Evolutionary conservation across 2,113 vertebrate genomes (phyloP), one percentile per base, ranked within the genome.

Genomic region (Dipodomys stephensi): DNA sequence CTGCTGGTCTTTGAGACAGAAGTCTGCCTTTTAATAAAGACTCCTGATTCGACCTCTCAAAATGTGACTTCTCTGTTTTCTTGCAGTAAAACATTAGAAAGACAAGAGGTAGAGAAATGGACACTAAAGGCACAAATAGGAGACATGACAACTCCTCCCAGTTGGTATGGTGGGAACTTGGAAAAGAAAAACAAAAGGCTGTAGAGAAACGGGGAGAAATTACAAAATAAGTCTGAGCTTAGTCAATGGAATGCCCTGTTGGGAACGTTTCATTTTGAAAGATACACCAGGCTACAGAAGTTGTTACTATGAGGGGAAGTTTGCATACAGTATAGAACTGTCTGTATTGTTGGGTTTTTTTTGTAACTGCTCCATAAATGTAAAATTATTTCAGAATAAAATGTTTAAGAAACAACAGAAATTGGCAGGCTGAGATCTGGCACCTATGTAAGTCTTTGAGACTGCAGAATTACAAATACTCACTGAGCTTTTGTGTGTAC

Each of bases 361-460:
- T 53, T 0, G 28, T 3, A 80, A 64, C 35, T 85, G 67, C 62
- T 86, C 28, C 25, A 25, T 88, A 53, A 44, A 78, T 83, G 68
- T 64, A 81, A 64, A 91, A 88, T 68, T 67, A 73, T 25, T 86
- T 86, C 46, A 83, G 93, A 95, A 69, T 35, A 49, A 87, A 82
- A 72, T 53, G 13, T 68, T 87, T 27, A 83, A 28, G 53, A 74
- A 79, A 32, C 4, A 78, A 72, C 71, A 57, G 65, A 67, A 87
- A 71, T 83, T 35, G 15, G 76, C 6, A 1, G 6, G 32, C 77
- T 19, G 20, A 49, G 6, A 19, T 76, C 32, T 32, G 78, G 78
- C 22, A 69, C 65, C 71, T 46, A 32, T 18, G 76, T 73, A 44
- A 32, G 57, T 78, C 76, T 69, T 16, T 9, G 6, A 20, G 44